Evolutionary conservation across 92 coral and sea anemone species (phyloP).

Genomic region (Epizoanthus ramosus): DNA sequence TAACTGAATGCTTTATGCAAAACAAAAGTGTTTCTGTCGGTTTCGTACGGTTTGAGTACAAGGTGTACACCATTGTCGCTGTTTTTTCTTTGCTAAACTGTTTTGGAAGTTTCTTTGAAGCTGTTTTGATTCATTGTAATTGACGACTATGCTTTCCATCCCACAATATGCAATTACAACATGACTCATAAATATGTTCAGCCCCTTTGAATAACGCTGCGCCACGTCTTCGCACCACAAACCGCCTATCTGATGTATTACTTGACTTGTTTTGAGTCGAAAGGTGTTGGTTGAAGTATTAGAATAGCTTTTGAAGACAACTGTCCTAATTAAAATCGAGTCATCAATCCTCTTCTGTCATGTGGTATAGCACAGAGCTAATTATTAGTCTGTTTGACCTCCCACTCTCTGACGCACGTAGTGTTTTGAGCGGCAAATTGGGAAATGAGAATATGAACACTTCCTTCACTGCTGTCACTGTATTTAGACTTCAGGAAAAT

Average conservation of each 20-base stretch:
- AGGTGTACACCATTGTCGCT: background rate
- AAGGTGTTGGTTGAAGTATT: constrained; percentile 24
- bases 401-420: constrained; percentile 41
- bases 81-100: background rate
- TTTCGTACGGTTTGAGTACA: too few species aligned
- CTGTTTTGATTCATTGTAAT: background rate
- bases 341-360: constrained; percentile 33
- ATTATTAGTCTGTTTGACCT: constrained; percentile 23
- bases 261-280: constrained; percentile 13
- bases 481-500: constrained; percentile 11
- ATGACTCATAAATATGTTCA: constrained; percentile 20
- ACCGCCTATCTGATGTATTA: constrained; percentile 17
- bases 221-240: constrained; percentile 11
- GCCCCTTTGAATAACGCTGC: constrained; percentile 32
- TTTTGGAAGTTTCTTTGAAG: background rate
- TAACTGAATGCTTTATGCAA: too few species aligned
- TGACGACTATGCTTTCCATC: background rate
- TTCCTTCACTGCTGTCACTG: constrained; percentile 13
- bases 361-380: constrained; percentile 11
- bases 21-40: too few species aligned
- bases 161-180: constrained; percentile 21
- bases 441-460: constrained; percentile 13
- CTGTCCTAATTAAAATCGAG: constrained; percentile 22
- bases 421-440: constrained; percentile 45
- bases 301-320: constrained; percentile 13